Evolutionary conservation across 2,888 invertebrate species (phyloP).

Genomic region (Pediacus dermestoides): DNA sequence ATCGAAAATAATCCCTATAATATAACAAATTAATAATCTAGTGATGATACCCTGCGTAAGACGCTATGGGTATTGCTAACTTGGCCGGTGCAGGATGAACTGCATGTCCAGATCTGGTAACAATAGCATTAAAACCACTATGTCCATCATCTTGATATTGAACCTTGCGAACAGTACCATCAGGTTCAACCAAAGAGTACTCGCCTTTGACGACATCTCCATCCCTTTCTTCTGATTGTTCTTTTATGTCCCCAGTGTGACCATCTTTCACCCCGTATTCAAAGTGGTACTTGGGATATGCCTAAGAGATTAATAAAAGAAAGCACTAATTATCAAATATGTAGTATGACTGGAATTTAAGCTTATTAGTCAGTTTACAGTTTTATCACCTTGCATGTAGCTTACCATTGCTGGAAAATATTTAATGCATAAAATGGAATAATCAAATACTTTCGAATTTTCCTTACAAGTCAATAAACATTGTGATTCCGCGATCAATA

Average conservation of each 20-base stretch:
- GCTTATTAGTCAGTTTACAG: too few relatives aligned
- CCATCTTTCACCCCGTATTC: conserved; percentile 69
- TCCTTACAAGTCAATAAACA: too few relatives aligned
- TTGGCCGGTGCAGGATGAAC: conserved; percentile 49
- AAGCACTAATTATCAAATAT: not conserved
- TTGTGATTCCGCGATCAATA: too few relatives aligned
- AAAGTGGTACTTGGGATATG: conserved; percentile 68
- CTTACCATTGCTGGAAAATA: too few relatives aligned
- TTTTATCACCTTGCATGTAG: too few relatives aligned
- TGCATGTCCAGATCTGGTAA: conserved; percentile 57
- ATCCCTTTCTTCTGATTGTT: conserved; percentile 65
- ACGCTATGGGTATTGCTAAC: conserved; percentile 21
- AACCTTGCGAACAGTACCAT: conserved; percentile 62
- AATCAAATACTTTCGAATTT: conserved; percentile 1
- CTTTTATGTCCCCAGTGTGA: conserved; percentile 70
- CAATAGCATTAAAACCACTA: conserved; percentile 59
- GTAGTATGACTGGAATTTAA: too few relatives aligned
- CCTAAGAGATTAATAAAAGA: conserved; percentile 41
- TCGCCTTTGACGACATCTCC: conserved; percentile 73
- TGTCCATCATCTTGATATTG: conserved; percentile 61
- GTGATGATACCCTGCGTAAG: conserved; percentile 19
- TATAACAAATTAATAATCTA: too few relatives aligned
- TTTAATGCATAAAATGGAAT: too few relatives aligned
- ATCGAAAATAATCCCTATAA: not conserved
- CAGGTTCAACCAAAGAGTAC: conserved; percentile 63